Base-by-base conservation (phyloP, 2,888 invertebrate species). In the Blastobasis adustella region DNA sequence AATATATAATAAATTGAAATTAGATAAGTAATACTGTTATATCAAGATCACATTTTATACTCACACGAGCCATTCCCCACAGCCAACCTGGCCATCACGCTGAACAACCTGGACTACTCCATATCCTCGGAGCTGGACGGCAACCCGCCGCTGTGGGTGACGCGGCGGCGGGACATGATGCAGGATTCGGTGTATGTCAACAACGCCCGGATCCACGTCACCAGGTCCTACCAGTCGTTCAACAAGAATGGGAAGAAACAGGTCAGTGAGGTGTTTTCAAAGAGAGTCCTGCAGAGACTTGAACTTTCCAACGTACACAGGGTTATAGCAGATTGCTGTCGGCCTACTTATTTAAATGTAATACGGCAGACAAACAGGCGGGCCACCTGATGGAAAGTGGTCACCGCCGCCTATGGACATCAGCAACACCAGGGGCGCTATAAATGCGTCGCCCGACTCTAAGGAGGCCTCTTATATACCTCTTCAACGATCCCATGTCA, bases 121-220 rank as follows among this genome's bases (percentile, higher is more conserved):
- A 90, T 96, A 70, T 90, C 92, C 10, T 94, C 96, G 37, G 95
- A 96, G 76, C 88, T 95, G 67, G 93, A 94, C 54, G 96, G 96
- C 10, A 96, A 95, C 82, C 95, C 96, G 0, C 95, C 95, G 0
- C 82, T 96, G 49, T 96, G 96, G 93, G 92, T 96, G 56, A 95
- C 95, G 49, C 90, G 92, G 59, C 91, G 90, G 54, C 89, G 90
- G 9, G 90, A 89, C 47, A 68, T 77, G 5, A 90, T 90, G 77
- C 92, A 92, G 63, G 91, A 93, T 54, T 95, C 95, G 61, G 91
- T 96, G 65, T 97, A 91, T 81, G 93, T 97, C 56, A 97, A 97
- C 83, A 96, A 97, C 76, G 97, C 96, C 2, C 92, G 92, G 71
- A 91, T 97, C 50, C 86, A 94, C 62, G 90, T 91, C 54, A 90